Evolutionary conservation across 2,113 vertebrate genomes (phyloP).

Genomic region (Romanogobio albipinnatus): DNA sequence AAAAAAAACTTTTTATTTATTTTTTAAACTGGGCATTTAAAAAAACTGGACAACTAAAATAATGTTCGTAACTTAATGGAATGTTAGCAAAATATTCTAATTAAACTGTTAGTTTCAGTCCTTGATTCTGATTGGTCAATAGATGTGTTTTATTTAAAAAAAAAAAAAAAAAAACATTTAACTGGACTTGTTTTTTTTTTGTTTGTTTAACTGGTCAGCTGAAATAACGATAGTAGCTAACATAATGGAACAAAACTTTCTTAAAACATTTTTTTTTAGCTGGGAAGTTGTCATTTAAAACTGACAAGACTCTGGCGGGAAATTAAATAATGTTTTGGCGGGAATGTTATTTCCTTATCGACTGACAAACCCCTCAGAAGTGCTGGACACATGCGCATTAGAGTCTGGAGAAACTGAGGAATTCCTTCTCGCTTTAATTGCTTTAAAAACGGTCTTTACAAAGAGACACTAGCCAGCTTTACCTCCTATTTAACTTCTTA

Average conservation of each 20-base stretch:
- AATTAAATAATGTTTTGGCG: not conserved
- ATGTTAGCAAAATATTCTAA: too few relatives aligned
- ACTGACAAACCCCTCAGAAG: conserved; percentile 77
- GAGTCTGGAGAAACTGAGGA: conserved; percentile 84
- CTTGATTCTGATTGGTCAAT: too few relatives aligned
- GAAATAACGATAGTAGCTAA: too few relatives aligned
- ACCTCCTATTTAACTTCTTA: conserved; percentile 92
- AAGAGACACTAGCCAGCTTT: conserved; percentile 90
- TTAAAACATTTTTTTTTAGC: not conserved
- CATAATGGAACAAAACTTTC: too few relatives aligned
- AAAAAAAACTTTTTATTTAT: too few relatives aligned
- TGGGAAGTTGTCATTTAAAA: not conserved
- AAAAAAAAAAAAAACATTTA: too few relatives aligned
- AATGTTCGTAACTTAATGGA: too few relatives aligned
- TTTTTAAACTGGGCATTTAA: too few relatives aligned
- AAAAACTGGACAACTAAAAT: too few relatives aligned
- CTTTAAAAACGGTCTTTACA: conserved; percentile 91
- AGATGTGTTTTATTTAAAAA: too few relatives aligned
- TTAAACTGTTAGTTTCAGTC: too few relatives aligned
- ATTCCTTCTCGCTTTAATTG: conserved; percentile 95
- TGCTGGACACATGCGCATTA: conserved; percentile 88
- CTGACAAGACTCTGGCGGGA: not conserved
- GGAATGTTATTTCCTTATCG: conserved; percentile 36
- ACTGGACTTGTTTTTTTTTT: too few relatives aligned
- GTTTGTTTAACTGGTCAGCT: not conserved